Conservation (phyloP, 2,797 vertebrate species). For the Calcarius lapponicus region DNA sequence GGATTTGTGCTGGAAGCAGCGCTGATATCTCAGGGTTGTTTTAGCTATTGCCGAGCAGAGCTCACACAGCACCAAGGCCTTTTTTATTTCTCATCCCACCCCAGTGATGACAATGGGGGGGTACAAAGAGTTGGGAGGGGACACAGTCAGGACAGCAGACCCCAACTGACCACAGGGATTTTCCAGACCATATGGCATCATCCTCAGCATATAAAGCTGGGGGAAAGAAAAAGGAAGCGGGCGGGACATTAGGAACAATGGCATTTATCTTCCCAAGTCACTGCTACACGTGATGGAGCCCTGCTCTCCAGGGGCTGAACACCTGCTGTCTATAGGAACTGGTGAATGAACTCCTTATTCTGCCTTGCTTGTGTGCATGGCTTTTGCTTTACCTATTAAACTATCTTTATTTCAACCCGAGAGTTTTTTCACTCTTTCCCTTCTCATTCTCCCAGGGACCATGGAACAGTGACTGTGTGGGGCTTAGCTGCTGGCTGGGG, state of each 20-base stretch:
- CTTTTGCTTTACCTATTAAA: not conserved
- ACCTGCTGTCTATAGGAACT: not conserved
- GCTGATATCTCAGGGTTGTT: not conserved
- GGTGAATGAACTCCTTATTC: not conserved
- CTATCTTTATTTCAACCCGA: not conserved
- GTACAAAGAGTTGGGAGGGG: not conserved
- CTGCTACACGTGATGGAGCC: rapidly evolving
- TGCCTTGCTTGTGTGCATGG: not conserved
- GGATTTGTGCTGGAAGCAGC: not conserved
- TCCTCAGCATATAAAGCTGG: not conserved
- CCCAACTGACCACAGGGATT: not conserved
- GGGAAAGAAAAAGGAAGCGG: not conserved
- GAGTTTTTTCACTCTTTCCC: not conserved
- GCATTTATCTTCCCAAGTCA: not conserved
- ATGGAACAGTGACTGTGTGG: not conserved
- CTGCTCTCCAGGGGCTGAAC: not conserved
- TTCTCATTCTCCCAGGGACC: not conserved
- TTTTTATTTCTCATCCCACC: not conserved
- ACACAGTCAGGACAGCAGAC: not conserved
- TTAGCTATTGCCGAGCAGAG: not conserved
- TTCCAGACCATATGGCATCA: not conserved
- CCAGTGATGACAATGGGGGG: rapidly evolving
- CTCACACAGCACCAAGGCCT: not conserved
- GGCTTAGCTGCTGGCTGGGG: not conserved
- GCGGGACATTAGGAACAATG: not conserved